Base-by-base conservation (phyloP, 2,113 vertebrate genomes). In the Thinocorus orbignyianus region DNA sequence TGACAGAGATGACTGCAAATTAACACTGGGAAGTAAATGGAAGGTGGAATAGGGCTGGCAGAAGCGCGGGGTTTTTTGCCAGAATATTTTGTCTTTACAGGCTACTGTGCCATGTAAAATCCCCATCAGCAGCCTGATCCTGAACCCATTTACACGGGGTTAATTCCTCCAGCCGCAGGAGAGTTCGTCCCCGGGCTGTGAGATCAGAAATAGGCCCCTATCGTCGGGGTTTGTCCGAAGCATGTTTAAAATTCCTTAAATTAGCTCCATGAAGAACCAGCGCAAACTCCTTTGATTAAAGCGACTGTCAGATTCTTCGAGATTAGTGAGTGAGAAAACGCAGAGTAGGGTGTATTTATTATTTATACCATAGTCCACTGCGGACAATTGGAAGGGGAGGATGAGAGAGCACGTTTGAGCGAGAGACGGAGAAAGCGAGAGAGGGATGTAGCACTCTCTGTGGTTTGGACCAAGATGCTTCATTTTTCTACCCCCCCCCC, bases 191-290 rank as follows among this genome's bases (percentile, higher is more conserved):
- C 46, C 25, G 64, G 64, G 79, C 87, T 52, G 31, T 41, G 78
- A 68, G 86, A 70, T 61, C 77, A 84, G 73, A 49, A 91, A 90
- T 26, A 88, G 93, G 93, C 84, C 95, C 74, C 46, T 77, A 28
- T 58, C 22, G 30, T 65, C 73, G 20, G 35, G 1, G 42, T 86
- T 79, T 64, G 83, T 81, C 90, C 78, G 15, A 48, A 64, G 94
- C 92, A 60, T 93, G 97, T 93, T 97, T 97, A 97, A 98, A 98
- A 98, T 97, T 96, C 98, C 97, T 97, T 92, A 97, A 98, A 97
- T 97, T 95, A 96, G 97, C 97, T 97, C 98, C 98, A 86, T 83
- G 97, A 97, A 98, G 97, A 97, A 97, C 97, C 94, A 62, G 87
- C 74, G 84, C 92, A 93, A 97, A 97, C 91, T 97, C 95, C 81